Percentiles rank a stretch among this genome's conserved stretches.
These are phyloP conservation scores for Trichonephila inaurata DNA, from an alignment of 1,140 invertebrate species.

Conservation along the genomic window DNA sequence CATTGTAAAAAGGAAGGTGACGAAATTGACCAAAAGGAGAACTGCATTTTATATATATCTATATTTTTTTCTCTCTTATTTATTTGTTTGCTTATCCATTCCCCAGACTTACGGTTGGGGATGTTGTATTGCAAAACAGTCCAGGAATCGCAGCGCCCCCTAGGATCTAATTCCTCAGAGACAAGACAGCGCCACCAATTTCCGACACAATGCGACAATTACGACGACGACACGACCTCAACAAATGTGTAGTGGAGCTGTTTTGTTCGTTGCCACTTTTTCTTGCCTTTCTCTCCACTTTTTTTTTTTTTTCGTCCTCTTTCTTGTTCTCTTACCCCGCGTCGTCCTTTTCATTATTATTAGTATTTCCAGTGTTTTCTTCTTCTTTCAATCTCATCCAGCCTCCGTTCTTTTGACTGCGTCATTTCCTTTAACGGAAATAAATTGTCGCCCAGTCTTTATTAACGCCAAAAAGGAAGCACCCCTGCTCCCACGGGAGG, in stretches of 20 bases:
- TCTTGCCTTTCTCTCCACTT: neutral
- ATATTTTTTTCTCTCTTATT: slow-evolving; percentile 41
- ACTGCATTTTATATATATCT: slow-evolving; percentile 13
- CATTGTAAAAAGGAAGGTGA: slow-evolving; percentile 43
- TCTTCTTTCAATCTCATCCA: slow-evolving; percentile 19
- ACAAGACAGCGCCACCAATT: slow-evolving; percentile 68
- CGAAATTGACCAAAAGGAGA: slow-evolving; percentile 74
- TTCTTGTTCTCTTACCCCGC: neutral
- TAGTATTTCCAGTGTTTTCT: slow-evolving; percentile 68
- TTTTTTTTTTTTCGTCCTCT: neutral
- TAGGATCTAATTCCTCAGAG: slow-evolving; percentile 36
- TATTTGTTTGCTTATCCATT: slow-evolving; percentile 61
- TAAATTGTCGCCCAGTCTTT: slow-evolving; percentile 74
- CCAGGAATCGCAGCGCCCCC: slow-evolving; percentile 23
- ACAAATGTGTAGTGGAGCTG: slow-evolving; percentile 50
- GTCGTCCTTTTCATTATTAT: slow-evolving; percentile 73
- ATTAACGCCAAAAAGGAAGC: slow-evolving; percentile 62
- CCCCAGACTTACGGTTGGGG: neutral
- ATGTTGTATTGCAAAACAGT: slow-evolving; percentile 73
- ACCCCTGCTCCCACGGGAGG: neutral
- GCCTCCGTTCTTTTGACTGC: slow-evolving; percentile 57
- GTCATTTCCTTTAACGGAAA: slow-evolving; percentile 76
- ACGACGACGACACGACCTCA: slow-evolving; percentile 70
- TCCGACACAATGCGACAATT: slow-evolving; percentile 73
- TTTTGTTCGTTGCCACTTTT: neutral